Percentiles rank a stretch among this genome's conserved stretches.
phyloP scores from a whole-genome alignment of 2,888 invertebrate species.

The Caenorhabditis uteleia region DNA sequence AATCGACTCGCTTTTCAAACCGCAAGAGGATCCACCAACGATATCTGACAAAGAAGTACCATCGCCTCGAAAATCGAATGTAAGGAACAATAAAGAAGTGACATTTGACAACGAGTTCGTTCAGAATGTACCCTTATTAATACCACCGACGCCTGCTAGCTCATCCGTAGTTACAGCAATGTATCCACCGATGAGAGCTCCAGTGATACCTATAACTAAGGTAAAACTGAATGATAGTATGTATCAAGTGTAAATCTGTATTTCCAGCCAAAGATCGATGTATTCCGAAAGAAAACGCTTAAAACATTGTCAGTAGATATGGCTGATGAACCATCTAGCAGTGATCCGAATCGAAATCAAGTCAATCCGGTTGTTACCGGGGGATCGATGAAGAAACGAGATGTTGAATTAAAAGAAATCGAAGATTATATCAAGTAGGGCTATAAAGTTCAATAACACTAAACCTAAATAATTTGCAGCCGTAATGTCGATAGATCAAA shows the following conservation, averaged over 20 bases:
- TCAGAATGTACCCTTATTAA: constrained; percentile 16
- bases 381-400: constrained; percentile 8
- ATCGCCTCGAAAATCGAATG: not conserved
- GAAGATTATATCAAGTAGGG: constrained; percentile 42
- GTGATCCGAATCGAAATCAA: constrained; percentile 23
- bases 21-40: constrained; percentile 30
- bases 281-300: constrained; percentile 50
- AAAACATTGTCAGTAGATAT: constrained; percentile 52
- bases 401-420: constrained; percentile 35
- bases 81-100: not conserved
- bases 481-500: constrained; percentile 41
- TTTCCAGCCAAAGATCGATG: constrained; percentile 52
- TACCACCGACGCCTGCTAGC: constrained; percentile 45
- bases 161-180: constrained; percentile 62
- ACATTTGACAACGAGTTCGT: not conserved
- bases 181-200: constrained; percentile 60
- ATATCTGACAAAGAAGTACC: constrained; percentile 8
- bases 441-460: not conserved
- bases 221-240: not conserved
- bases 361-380: not conserved
- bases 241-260: constrained; percentile 1
- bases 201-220: constrained; percentile 23
- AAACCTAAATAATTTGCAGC: constrained; percentile 13
- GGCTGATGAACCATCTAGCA: constrained; percentile 27
- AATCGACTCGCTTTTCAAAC: constrained; percentile 53